These are phyloP conservation scores for Aramus guarauna DNA, from an alignment of 2,113 vertebrate genomes.

Conservation along the genomic window DNA sequence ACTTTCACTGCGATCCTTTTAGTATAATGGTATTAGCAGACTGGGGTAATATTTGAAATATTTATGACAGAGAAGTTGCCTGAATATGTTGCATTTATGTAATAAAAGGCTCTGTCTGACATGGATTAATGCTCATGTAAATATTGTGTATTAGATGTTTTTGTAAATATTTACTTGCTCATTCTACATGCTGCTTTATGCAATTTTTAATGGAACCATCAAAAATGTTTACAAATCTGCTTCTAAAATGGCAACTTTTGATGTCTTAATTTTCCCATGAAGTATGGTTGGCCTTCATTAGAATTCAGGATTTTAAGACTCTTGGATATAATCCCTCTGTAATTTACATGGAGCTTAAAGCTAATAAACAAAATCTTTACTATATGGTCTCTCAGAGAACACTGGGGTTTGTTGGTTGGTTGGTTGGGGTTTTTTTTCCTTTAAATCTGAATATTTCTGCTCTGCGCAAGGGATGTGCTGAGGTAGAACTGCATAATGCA, in stretches of 20 bases:
- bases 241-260: conserved; percentile 23
- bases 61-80: neutral
- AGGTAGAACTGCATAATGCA: neutral
- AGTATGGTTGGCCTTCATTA: conserved; percentile 23
- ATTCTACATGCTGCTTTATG: conserved; percentile 5
- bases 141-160: neutral
- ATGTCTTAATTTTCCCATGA: conserved; percentile 37
- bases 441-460: neutral
- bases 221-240: conserved; percentile 49
- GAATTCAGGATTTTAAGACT: conserved; percentile 49
- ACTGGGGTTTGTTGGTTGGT: neutral
- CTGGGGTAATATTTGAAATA: neutral
- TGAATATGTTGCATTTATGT: neutral
- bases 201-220: conserved; percentile 42
- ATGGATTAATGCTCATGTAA: conserved; percentile 32
- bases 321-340: neutral
- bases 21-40: neutral
- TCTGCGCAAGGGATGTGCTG: neutral
- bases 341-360: conserved; percentile 21
- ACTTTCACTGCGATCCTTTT: neutral
- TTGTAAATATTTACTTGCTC: conserved; percentile 40
- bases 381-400: neutral
- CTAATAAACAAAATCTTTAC: conserved; percentile 27
- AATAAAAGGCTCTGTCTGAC: neutral
- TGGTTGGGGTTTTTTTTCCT: too few species aligned